These are phyloP conservation scores for Sacculina carcini DNA, from an alignment of 2,888 invertebrate genomes.

Conservation along the genomic window DNA sequence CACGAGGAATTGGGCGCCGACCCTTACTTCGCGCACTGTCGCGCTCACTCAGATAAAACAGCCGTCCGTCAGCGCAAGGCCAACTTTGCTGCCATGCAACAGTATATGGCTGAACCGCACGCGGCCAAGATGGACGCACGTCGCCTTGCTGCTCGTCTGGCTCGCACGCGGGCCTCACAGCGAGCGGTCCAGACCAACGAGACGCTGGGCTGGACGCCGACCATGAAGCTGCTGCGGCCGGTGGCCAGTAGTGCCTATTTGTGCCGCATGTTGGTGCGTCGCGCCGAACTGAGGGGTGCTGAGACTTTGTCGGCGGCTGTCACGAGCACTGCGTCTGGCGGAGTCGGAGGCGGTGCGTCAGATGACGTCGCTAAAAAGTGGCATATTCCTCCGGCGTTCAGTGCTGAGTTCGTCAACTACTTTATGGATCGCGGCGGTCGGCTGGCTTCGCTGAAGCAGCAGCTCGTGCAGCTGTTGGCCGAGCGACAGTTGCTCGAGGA, in stretches of 20 bases:
- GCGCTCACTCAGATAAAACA: slow-evolving; percentile 74
- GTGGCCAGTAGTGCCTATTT: slow-evolving; percentile 73
- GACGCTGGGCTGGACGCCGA: too few species aligned
- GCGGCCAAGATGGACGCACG: slow-evolving; percentile 29
- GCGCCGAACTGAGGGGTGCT: slow-evolving; percentile 72
- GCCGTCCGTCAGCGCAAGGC: slow-evolving; percentile 48
- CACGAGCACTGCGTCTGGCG: too few species aligned
- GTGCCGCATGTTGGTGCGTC: slow-evolving; percentile 31
- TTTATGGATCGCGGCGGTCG: slow-evolving; percentile 66
- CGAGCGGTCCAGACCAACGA: too few species aligned
- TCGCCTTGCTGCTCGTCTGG: slow-evolving; percentile 51
- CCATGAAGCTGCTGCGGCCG: slow-evolving; percentile 76
- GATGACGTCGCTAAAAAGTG: slow-evolving; percentile 72
- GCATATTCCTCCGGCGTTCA: slow-evolving; percentile 75
- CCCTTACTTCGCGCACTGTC: slow-evolving; percentile 91
- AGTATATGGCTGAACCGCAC: slow-evolving; percentile 42
- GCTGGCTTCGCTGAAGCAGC: slow-evolving; percentile 45
- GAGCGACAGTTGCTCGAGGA: slow-evolving; percentile 20
- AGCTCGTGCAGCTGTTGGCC: slow-evolving; percentile 33
- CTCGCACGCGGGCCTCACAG: too few species aligned
- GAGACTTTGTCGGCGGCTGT: slow-evolving; percentile 55
- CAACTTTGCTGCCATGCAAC: slow-evolving; percentile 62
- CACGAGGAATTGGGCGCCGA: slow-evolving; percentile 33
- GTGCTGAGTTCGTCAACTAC: slow-evolving; percentile 62
- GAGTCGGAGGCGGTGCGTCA: too few species aligned